These are phyloP conservation scores for Eueremaeus valkanovi DNA, from an alignment of 2,888 invertebrate genomes.

Conservation along the genomic window DNA sequence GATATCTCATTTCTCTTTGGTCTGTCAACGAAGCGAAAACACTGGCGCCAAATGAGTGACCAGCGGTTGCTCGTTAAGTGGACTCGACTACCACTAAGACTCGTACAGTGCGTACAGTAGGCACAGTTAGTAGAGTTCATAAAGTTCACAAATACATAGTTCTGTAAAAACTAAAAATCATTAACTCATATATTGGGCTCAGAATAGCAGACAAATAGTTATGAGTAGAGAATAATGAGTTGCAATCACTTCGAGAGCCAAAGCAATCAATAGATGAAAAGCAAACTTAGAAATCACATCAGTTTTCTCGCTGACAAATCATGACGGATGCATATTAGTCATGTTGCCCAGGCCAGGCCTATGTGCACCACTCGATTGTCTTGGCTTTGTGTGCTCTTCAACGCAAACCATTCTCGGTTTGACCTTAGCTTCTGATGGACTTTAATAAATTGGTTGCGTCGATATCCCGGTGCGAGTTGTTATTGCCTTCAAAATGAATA, in stretches of 20 bases:
- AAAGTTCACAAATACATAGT: neutral
- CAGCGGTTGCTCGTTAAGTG: constrained; percentile 12
- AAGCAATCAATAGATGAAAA: constrained; percentile 25
- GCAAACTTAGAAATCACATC: neutral
- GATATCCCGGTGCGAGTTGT: constrained; percentile 31
- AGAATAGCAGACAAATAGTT: constrained; percentile 24
- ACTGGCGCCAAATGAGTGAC: constrained; percentile 35
- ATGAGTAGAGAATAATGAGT: constrained; percentile 32
- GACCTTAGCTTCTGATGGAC: constrained; percentile 26
- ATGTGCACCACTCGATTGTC: constrained; percentile 3
- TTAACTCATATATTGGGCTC: constrained; percentile 26
- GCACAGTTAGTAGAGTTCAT: neutral
- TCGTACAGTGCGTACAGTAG: too few relatives aligned
- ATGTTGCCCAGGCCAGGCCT: neutral
- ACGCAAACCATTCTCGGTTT: neutral
- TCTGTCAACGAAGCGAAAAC: constrained; percentile 28
- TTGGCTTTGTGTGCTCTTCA: neutral
- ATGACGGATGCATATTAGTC: constrained; percentile 32
- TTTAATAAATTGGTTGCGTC: constrained; percentile 30
- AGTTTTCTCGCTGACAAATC: constrained; percentile 25
- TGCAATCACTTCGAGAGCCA: neutral
- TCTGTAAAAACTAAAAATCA: constrained; percentile 9
- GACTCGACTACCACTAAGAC: neutral
- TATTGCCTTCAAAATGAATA: constrained; percentile 14
- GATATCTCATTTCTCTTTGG: constrained; percentile 22